A percentile compares a stretch with the other conserved stretches of the same genome.
These are phyloP conservation scores for Typhlichthys subterraneus DNA, from an alignment of 2,797 vertebrate genomes.

Conservation along the genomic window DNA sequence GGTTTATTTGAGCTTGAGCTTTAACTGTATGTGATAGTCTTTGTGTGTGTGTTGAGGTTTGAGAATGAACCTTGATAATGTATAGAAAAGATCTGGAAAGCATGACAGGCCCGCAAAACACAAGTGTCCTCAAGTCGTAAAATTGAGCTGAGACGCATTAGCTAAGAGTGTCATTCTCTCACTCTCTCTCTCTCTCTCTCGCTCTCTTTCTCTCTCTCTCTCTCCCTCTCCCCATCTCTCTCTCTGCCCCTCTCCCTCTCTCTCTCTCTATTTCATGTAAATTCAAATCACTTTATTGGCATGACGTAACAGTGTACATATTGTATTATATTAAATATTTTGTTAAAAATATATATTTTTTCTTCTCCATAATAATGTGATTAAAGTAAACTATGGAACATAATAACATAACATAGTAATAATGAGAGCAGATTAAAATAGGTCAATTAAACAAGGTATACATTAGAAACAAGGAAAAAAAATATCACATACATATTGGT, in stretches of 20 bases:
- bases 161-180: background rate
- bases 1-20: no score
- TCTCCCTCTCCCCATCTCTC: no score
- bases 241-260: background rate
- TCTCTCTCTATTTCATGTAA: background rate
- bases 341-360: no score
- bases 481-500: no score
- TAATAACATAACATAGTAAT: no score
- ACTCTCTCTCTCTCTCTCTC: background rate
- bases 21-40: background rate
- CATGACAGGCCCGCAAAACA: conserved; percentile 5
- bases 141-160: conserved; percentile 3
- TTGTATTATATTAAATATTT: no score
- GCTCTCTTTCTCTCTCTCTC: no score
- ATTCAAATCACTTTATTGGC: background rate
- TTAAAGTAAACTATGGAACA: no score
- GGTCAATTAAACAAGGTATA: no score
- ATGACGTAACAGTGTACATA: conserved; percentile 5
- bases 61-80: background rate
- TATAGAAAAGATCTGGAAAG: background rate
- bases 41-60: background rate
- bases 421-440: no score
- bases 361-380: no score
- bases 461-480: no score
- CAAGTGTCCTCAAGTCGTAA: conserved; percentile 12